Conservation (phyloP, 2,113 vertebrate genomes). For the Ailuropoda melanoleuca region DNA sequence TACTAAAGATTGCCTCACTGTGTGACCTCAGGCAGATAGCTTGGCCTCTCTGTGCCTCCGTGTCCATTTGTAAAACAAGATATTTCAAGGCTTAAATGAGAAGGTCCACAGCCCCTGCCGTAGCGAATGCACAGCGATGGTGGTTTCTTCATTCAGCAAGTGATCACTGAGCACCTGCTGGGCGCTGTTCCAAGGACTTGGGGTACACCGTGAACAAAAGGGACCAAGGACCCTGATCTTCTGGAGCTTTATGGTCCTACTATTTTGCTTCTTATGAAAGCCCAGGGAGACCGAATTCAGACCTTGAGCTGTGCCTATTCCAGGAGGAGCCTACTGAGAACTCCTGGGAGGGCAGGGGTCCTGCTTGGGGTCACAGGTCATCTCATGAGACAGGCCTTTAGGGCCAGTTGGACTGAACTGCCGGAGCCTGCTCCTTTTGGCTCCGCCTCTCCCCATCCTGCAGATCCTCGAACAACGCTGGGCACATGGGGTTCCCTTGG, state of each 20-base stretch:
- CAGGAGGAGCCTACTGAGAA: background rate
- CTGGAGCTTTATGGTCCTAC: background rate
- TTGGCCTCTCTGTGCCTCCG: background rate
- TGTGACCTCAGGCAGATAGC: background rate
- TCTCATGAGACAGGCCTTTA: background rate
- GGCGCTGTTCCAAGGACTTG: background rate
- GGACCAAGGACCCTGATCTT: background rate
- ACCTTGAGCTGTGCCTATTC: background rate
- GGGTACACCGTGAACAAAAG: background rate
- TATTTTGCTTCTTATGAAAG: background rate
- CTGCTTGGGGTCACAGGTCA: background rate
- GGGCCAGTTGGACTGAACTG: background rate
- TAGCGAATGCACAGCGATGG: background rate
- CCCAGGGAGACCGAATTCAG: background rate
- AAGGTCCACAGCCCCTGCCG: background rate
- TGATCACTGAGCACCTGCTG: background rate
- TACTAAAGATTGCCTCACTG: background rate
- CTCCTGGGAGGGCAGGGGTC: background rate
- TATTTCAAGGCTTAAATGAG: background rate
- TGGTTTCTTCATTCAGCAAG: background rate
- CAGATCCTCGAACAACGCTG: rapidly evolving
- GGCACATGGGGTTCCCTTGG: background rate
- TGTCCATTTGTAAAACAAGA: background rate
- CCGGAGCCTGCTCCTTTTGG: background rate
- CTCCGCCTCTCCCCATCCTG: background rate